Base-by-base conservation (phyloP, 2,888 invertebrate species). In the Rhagonycha lutea region DNA sequence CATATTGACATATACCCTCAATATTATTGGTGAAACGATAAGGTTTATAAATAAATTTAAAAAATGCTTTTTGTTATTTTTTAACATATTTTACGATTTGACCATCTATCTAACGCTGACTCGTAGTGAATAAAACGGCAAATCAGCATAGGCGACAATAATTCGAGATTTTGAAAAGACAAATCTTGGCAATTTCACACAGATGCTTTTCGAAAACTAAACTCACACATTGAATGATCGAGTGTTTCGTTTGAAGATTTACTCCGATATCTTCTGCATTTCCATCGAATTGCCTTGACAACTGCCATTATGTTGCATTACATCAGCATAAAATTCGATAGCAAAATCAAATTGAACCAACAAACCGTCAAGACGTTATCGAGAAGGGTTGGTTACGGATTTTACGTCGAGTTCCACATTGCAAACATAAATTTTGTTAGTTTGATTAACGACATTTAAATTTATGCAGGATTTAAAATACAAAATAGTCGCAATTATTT, bases 141-240 rank as follows among this genome's bases (percentile, higher is more conserved):
- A 74, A 77, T 77, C 77, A 77, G 70, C 74, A 74, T 70, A 62
- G 72, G 74, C 69, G 74, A 77, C 77, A 74, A 77, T 77, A 77
- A 77, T 72, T 29, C 73, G 65, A 71, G 70, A 62, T 74, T 74
- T 67, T 28, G 29, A 23, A 71, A 76, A 77, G 77, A 77, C 77
- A 77, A 77, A 77, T 77, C 77, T 74, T 74, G 74, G 77, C 77
- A 77, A 77, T 77, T 77, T 77, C 77, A 74, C 77, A 69, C 74
- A 74, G 74, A 74, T 72, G 77, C 72, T 70, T 72, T 74, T 77
- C 62, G 69, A 69, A 73, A 72, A 68, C 73, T 70, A 73, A 74
- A 72, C 73, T 74, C 74, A 74, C 76, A 77, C 74, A 74, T 69
- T 77, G 76, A 77, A 77, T 77, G 72, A 77, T 77, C 72, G 68